phyloP scores from a whole-genome alignment of 2,797 vertebrate species.

The Cryptoprocta ferox region DNA sequence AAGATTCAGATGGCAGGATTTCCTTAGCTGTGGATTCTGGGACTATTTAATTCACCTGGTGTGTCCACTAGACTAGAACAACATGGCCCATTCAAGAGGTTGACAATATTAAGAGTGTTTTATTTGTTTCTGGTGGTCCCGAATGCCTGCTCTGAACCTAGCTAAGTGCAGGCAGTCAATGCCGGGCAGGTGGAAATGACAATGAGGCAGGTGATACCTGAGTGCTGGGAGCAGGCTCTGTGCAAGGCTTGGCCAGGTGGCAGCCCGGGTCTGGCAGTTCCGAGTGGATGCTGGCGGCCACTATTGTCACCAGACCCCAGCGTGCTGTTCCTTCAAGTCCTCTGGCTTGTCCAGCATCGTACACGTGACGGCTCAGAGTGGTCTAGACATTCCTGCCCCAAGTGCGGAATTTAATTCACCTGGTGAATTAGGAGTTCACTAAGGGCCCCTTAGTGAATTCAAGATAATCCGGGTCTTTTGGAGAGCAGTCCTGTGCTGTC shows the following conservation, averaged over 20 bases:
- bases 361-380: fast-evolving
- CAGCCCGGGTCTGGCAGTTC: background rate
- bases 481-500: fast-evolving
- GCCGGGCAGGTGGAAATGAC: background rate
- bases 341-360: background rate
- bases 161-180: background rate
- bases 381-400: background rate
- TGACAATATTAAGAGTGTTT: background rate
- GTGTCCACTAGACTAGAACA: background rate
- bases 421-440: too few species aligned
- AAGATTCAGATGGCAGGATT: background rate
- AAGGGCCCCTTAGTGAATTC: background rate
- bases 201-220: background rate
- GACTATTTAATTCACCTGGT: background rate
- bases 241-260: too few species aligned
- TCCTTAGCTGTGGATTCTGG: background rate
- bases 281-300: too few species aligned
- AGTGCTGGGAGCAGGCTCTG: background rate
- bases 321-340: background rate
- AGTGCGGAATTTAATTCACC: too few species aligned
- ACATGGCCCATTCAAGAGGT: background rate
- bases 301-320: background rate
- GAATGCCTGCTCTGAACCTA: background rate
- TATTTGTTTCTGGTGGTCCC: background rate
- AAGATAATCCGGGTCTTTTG: background rate